phyloP scores from a whole-genome alignment of 2,113 vertebrate genomes.

The Harpagus bidentatus region DNA sequence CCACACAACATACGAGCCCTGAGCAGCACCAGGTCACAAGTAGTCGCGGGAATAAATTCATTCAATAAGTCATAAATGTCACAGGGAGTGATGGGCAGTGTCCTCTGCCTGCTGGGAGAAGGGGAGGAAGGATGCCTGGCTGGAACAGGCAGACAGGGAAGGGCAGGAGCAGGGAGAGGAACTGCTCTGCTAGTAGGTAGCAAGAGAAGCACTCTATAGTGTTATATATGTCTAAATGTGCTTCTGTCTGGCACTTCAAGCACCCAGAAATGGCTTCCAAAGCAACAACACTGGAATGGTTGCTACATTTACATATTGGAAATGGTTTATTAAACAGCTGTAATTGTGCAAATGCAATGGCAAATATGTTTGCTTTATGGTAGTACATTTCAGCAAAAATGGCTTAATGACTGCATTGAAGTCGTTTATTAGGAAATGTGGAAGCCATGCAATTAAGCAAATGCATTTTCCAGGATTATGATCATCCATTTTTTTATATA shows the following conservation, averaged over 20 bases:
- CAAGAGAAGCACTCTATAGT: background rate
- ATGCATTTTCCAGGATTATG: background rate
- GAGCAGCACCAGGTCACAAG: background rate
- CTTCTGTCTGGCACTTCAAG: background rate
- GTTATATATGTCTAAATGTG: background rate
- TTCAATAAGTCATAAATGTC: background rate
- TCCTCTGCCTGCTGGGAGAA: background rate
- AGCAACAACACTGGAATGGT: background rate
- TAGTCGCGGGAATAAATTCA: background rate
- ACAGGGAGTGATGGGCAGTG: background rate
- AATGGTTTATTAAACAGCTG: constrained; percentile 23
- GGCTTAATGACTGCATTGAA: background rate
- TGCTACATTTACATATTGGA: background rate
- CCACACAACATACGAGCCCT: background rate
- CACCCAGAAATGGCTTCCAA: background rate
- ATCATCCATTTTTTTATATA: background rate
- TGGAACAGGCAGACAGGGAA: background rate
- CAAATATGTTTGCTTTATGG: background rate
- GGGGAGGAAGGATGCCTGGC: background rate
- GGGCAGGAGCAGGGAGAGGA: background rate
- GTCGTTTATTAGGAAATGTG: background rate
- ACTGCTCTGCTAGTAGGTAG: background rate
- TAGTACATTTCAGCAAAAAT: background rate
- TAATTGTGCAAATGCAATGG: background rate
- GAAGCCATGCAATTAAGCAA: background rate